A percentile compares a stretch with the other conserved stretches of the same genome.
These are phyloP conservation scores for Scalopus aquaticus DNA, from an alignment of 2,113 vertebrate species.

Conservation along the genomic window DNA sequence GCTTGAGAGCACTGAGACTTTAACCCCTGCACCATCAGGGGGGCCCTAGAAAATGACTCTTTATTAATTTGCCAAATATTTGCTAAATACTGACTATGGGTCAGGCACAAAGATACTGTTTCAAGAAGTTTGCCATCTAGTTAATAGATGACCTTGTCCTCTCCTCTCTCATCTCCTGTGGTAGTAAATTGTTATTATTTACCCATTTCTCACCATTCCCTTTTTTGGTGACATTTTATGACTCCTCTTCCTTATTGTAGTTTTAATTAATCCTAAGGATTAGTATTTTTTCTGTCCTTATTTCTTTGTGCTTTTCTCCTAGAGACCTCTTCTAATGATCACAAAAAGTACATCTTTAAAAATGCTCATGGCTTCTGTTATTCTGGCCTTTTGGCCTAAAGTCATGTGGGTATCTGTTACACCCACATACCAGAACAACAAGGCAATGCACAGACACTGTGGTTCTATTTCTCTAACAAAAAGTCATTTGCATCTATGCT, in stretches of 20 bases:
- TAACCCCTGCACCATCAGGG: too few relatives aligned
- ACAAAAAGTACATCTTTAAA: not conserved
- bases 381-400: not conserved
- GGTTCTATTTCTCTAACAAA: not conserved
- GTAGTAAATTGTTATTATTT: not conserved
- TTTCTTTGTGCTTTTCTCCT: not conserved
- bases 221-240: too few relatives aligned
- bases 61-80: not conserved
- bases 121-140: not conserved
- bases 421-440: not conserved
- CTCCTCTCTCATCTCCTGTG: not conserved
- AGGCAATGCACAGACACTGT: not conserved
- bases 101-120: not conserved
- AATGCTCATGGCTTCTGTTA: not conserved
- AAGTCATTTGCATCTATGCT: not conserved
- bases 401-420: not conserved
- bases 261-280: not conserved
- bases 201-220: not conserved
- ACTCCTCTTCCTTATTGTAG: not conserved
- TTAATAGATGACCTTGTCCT: not conserved
- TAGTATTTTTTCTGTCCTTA: not conserved
- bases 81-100: not conserved
- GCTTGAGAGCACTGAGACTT: too few relatives aligned
- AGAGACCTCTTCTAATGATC: not conserved
- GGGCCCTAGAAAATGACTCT: not conserved